Conservation (phyloP, 92 coral and sea anemone species). For the Zoanthus gigantus region DNA sequence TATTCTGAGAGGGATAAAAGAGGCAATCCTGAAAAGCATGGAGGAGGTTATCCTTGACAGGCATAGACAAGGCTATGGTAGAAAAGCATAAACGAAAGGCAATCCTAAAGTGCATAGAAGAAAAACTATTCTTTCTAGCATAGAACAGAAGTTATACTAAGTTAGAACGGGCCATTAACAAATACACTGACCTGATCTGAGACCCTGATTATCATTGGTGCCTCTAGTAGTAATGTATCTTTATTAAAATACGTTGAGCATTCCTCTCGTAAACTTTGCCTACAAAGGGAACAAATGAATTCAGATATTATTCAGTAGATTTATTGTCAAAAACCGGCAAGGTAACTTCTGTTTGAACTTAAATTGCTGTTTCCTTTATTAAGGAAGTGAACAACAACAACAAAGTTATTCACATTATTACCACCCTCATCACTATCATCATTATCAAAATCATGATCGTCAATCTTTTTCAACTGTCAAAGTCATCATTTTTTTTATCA, state of each 20-base stretch:
- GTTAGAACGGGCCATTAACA: background rate
- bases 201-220: slow-evolving; percentile 92
- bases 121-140: too few species aligned
- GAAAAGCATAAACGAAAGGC: too few species aligned
- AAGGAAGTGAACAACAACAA: background rate
- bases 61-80: too few species aligned
- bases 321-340: too few species aligned
- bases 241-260: slow-evolving; percentile 83
- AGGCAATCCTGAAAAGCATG: too few species aligned
- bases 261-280: slow-evolving; percentile 83
- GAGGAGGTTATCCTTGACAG: too few species aligned
- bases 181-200: slow-evolving; percentile 84
- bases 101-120: too few species aligned
- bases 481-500: background rate
- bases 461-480: background rate
- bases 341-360: too few species aligned
- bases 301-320: background rate
- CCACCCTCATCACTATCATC: background rate
- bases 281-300: background rate
- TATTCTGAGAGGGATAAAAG: too few species aligned
- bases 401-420: background rate
- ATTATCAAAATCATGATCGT: background rate
- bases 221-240: slow-evolving; percentile 87
- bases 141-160: too few species aligned
- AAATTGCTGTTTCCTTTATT: too few species aligned